These are phyloP conservation scores for Tauraco hartlaubi DNA, from an alignment of 2,797 vertebrate genomes.

Conservation along the genomic window DNA sequence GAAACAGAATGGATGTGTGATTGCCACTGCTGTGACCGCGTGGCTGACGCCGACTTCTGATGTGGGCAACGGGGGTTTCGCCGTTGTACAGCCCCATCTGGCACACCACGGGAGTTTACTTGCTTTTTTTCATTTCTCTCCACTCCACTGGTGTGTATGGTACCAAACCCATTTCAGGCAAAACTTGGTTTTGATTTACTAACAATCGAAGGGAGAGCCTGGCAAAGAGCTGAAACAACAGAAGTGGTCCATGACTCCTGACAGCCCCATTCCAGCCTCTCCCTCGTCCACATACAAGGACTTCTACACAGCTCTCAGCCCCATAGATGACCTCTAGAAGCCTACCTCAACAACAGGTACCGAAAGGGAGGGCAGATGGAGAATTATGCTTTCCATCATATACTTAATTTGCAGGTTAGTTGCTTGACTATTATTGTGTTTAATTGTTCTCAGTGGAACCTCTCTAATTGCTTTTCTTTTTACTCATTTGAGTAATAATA, in stretches of 20 bases:
- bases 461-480: slow-evolving; percentile 12
- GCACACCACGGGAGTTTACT: not conserved
- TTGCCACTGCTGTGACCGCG: accelerated
- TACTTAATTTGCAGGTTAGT: not conserved
- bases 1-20: not conserved
- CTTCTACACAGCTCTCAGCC: not conserved
- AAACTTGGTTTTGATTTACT: not conserved
- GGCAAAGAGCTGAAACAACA: not conserved
- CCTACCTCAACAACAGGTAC: not conserved
- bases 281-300: not conserved
- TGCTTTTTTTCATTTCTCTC: not conserved
- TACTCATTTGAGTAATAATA: slow-evolving; percentile 13
- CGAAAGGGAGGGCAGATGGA: not conserved
- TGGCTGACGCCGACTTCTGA: not conserved
- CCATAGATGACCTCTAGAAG: not conserved
- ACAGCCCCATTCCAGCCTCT: not conserved
- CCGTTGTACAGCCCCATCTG: not conserved
- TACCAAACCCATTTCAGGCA: not conserved
- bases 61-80: accelerated
- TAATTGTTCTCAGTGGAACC: not conserved
- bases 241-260: not conserved
- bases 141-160: not conserved
- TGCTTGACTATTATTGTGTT: not conserved
- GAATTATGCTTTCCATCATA: not conserved
- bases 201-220: not conserved